A percentile compares a stretch with the other conserved stretches of the same genome.
Conservation (phyloP, 2,797 vertebrate genomes). For the Otolemur crassicaudatus region DNA sequence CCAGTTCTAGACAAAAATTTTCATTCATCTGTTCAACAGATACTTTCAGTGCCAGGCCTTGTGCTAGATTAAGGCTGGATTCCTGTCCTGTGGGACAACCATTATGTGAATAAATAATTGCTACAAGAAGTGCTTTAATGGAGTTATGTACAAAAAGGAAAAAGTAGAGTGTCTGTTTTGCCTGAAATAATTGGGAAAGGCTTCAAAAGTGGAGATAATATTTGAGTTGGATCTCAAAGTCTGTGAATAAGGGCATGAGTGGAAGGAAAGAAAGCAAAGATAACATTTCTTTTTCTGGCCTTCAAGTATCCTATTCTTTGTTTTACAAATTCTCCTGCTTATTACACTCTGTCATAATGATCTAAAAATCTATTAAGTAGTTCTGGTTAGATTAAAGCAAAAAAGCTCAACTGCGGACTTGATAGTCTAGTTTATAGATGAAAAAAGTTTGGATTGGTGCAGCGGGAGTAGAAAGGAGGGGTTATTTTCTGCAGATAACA, state of each 20-base stretch:
- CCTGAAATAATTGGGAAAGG: not conserved
- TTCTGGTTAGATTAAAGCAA: not conserved
- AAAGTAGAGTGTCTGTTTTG: not conserved
- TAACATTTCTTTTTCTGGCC: slow-evolving; percentile 1
- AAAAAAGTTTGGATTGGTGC: not conserved
- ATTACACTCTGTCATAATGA: not conserved
- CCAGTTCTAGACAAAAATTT: slow-evolving; percentile 3
- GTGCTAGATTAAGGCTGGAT: not conserved
- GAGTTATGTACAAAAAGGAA: not conserved
- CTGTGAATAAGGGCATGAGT: not conserved
- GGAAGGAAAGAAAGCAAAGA: not conserved
- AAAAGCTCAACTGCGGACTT: not conserved
- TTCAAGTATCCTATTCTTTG: not conserved
- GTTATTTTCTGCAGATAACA: not conserved
- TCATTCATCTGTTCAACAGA: not conserved
- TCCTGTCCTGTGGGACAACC: slow-evolving; percentile 10
- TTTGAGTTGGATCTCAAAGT: not conserved
- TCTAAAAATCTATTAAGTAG: not conserved
- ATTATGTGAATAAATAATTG: not conserved
- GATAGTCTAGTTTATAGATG: not conserved
- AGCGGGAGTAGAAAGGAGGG: not conserved
- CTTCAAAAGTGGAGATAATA: not conserved
- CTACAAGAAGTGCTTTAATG: not conserved
- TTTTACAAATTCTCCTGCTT: not conserved
- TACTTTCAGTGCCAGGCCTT: not conserved